Evolutionary conservation across 2,113 vertebrate species (phyloP).

Genomic region (Nyctereutes procyonoides): DNA sequence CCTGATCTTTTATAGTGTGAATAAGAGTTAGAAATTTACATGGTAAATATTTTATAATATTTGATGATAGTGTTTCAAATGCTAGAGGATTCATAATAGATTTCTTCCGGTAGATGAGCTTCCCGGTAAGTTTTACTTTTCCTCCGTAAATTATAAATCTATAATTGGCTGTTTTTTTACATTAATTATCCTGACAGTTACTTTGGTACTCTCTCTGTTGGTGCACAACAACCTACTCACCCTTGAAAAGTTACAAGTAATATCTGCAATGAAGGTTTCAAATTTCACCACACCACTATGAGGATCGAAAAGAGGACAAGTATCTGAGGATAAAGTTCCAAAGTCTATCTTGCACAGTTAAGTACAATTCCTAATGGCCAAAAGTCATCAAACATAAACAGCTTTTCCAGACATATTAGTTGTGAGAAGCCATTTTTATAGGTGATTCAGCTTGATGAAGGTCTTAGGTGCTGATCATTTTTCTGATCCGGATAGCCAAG

Average conservation of each 20-base stretch:
- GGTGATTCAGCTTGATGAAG: neutral
- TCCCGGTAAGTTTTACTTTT: conserved; percentile 62
- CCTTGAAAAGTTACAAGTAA: neutral
- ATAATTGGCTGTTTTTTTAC: conserved; percentile 57
- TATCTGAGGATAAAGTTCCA: neutral
- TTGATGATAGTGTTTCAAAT: conserved; percentile 27
- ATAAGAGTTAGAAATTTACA: conserved; percentile 62
- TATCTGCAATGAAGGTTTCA: neutral
- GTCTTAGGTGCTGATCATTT: neutral
- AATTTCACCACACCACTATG: neutral
- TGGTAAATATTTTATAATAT: conserved; percentile 53
- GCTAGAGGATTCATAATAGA: neutral
- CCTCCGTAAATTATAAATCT: conserved; percentile 59
- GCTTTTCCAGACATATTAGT: neutral
- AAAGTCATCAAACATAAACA: neutral
- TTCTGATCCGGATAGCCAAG: neutral
- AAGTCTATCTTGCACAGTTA: neutral
- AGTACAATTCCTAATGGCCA: neutral
- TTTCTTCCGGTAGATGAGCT: conserved; percentile 37
- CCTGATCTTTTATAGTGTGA: conserved; percentile 25
- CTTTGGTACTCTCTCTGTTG: neutral
- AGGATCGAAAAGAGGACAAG: conserved; percentile 14
- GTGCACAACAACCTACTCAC: neutral
- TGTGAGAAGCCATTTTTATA: conserved; percentile 1
- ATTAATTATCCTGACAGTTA: conserved; percentile 68